phyloP scores from a whole-genome alignment of 2,888 invertebrate species.

The Xylocampa areola region DNA sequence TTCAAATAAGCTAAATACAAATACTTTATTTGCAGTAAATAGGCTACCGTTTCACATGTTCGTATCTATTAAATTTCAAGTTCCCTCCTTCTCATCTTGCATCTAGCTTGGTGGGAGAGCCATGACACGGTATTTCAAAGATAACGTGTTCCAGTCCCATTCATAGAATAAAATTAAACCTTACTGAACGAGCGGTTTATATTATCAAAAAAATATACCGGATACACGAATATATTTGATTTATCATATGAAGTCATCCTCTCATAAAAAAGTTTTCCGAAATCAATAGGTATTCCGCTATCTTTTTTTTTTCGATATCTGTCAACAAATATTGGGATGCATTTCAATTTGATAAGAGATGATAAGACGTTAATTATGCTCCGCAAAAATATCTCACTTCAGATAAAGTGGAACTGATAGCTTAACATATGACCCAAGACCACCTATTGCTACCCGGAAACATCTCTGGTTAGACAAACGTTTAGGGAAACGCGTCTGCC shows the following conservation, averaged over 20 bases:
- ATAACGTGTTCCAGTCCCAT: too few species aligned
- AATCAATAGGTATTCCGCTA: slow-evolving; percentile 9
- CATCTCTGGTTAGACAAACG: background rate
- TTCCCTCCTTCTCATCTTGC: too few species aligned
- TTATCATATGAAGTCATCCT: slow-evolving; percentile 7
- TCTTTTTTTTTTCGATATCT: slow-evolving; percentile 15
- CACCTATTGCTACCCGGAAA: slow-evolving; percentile 42
- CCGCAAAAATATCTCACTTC: slow-evolving; percentile 25
- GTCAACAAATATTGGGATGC: slow-evolving; percentile 4
- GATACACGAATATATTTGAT: background rate
- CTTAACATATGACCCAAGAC: slow-evolving; percentile 13
- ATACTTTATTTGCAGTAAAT: too few species aligned
- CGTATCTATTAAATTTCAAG: too few species aligned
- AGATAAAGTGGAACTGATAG: slow-evolving; percentile 35
- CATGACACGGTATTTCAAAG: too few species aligned
- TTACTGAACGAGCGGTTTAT: background rate
- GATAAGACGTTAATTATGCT: slow-evolving; percentile 23
- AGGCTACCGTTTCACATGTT: too few species aligned
- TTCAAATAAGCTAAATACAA: too few species aligned
- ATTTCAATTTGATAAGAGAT: slow-evolving; percentile 12
- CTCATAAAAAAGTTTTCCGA: slow-evolving; percentile 2
- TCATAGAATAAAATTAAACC: too few species aligned
- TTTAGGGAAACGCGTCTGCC: slow-evolving; percentile 2
- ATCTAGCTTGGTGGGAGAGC: too few species aligned
- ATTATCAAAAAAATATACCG: background rate